Evolutionary conservation across 2,888 invertebrate species (phyloP).

Genomic region (Podotricha telesiphe): DNA sequence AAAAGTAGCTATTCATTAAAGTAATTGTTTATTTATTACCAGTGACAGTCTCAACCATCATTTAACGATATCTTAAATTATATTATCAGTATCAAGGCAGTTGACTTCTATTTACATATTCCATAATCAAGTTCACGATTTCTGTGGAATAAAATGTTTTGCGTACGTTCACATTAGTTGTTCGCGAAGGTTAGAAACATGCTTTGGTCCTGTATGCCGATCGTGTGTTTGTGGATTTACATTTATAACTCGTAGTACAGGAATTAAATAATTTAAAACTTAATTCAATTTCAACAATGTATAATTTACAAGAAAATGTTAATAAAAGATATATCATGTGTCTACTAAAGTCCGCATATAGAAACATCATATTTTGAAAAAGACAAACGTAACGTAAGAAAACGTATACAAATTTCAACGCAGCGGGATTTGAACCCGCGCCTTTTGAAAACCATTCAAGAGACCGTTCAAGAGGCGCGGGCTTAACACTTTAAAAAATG

Average conservation of each 20-base stretch:
- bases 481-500: too few relatives aligned
- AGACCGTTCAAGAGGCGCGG: too few relatives aligned
- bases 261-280: not conserved
- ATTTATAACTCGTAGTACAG: not conserved
- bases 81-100: constrained; percentile 24
- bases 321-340: too few relatives aligned
- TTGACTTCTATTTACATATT: constrained; percentile 10
- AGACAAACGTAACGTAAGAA: too few relatives aligned
- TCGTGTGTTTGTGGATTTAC: not conserved
- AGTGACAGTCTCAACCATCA: constrained; percentile 26
- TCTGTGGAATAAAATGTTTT: constrained; percentile 14
- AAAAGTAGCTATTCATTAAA: constrained; percentile 4
- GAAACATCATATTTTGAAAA: too few relatives aligned
- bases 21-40: constrained; percentile 36
- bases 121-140: not conserved
- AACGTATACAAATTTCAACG: too few relatives aligned
- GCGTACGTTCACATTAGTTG: constrained; percentile 11
- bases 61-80: constrained; percentile 9
- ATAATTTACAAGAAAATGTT: too few relatives aligned
- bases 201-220: constrained; percentile 2
- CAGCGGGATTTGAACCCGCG: too few relatives aligned
- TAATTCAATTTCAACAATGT: not conserved
- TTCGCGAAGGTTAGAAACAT: not conserved
- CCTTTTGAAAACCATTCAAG: too few relatives aligned
- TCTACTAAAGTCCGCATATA: too few relatives aligned